Conservation (phyloP, 92 coral and sea anemone species). For the Zoanthus solanderi region DNA sequence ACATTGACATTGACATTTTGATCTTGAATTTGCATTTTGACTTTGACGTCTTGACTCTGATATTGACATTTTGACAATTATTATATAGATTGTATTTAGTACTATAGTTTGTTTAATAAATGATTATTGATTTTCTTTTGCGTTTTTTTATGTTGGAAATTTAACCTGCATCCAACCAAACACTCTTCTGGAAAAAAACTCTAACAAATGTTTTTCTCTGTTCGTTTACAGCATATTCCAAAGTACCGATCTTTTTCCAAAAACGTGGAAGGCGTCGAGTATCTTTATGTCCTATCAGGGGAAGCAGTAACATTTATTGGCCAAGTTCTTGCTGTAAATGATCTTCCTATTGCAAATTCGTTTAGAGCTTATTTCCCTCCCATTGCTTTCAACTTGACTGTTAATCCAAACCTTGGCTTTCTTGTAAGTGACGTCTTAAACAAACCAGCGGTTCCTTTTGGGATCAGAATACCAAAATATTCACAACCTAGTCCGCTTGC, state of each 20-base stretch:
- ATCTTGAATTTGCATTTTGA: no score
- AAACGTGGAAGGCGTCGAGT: background rate
- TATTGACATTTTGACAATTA: no score
- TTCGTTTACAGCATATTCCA: background rate
- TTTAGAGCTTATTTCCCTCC: conserved; percentile 55
- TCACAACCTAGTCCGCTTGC: conserved; percentile 49
- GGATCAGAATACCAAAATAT: conserved; percentile 34
- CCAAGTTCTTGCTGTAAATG: conserved; percentile 64
- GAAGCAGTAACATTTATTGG: conserved; percentile 14
- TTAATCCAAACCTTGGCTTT: conserved; percentile 61
- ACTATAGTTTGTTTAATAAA: no score
- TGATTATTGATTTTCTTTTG: no score
- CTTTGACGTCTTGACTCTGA: no score
- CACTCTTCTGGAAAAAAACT: no score
- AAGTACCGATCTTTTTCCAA: background rate
- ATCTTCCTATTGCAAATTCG: conserved; percentile 56
- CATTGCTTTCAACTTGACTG: conserved; percentile 70
- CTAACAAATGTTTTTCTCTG: background rate
- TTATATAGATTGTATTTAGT: no score
- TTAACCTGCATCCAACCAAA: no score
- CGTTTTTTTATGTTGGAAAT: no score
- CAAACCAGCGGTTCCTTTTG: conserved; percentile 57
- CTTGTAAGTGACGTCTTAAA: conserved; percentile 61
- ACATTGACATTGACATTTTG: no score
- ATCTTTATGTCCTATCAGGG: background rate